A percentile compares a stretch with the other conserved stretches of the same genome.
phyloP scores from a whole-genome alignment of 2,888 invertebrate species.

The Drosophila macrospina region DNA sequence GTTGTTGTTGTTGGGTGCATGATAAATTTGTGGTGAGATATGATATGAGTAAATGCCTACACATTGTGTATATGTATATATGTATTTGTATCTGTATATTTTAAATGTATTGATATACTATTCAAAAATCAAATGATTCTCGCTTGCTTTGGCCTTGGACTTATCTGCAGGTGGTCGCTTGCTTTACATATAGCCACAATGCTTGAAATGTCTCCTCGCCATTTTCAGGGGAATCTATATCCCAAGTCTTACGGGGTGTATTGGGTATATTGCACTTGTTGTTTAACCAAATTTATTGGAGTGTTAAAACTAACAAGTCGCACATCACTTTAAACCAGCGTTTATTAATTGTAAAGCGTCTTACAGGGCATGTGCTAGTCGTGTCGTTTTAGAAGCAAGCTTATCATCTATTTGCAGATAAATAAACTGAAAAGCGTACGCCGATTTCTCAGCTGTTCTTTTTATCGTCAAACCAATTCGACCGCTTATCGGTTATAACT shows the following conservation, averaged over 20 bases:
- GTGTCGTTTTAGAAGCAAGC: background rate
- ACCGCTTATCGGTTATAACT: slow-evolving; percentile 44
- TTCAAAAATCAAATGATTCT: slow-evolving; percentile 11
- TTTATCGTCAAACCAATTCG: slow-evolving; percentile 38
- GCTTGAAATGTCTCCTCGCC: background rate
- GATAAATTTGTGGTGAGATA: slow-evolving; percentile 19
- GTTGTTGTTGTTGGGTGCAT: slow-evolving; percentile 13
- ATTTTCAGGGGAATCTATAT: no score
- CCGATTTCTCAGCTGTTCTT: slow-evolving; percentile 56
- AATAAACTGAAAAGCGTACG: slow-evolving; percentile 18
- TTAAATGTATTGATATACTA: background rate
- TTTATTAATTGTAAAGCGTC: background rate
- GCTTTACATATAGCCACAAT: background rate
- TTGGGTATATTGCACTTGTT: no score
- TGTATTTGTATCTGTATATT: background rate
- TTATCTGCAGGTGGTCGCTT: slow-evolving; percentile 31
- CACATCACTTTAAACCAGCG: no score
- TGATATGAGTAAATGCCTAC: slow-evolving; percentile 8
- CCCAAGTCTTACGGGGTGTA: no score
- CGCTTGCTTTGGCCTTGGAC: slow-evolving; percentile 33
- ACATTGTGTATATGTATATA: background rate
- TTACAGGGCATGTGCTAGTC: background rate
- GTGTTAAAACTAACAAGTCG: no score
- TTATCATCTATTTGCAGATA: slow-evolving; percentile 24
- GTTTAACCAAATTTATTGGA: no score